These are phyloP conservation scores for Mobula birostris DNA, from an alignment of 2,113 vertebrate species.

Conservation along the genomic window DNA sequence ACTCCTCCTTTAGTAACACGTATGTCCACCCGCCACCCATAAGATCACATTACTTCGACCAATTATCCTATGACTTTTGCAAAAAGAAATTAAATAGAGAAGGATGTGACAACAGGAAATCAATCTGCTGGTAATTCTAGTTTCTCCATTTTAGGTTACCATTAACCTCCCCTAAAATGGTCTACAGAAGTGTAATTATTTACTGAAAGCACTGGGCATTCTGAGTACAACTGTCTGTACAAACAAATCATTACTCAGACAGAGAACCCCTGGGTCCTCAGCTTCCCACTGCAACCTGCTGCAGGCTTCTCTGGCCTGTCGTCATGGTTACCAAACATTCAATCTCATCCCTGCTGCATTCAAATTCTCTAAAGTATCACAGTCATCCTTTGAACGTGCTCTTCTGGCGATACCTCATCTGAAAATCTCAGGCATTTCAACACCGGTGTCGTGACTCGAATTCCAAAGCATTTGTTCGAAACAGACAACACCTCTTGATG, in stretches of 20 bases:
- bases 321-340: slow-evolving; percentile 25
- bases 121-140: neutral
- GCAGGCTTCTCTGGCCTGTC: neutral
- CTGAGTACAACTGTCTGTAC: neutral
- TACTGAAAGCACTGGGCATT: neutral
- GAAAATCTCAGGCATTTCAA: neutral
- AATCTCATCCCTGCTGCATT: slow-evolving; percentile 2
- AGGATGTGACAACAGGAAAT: neutral
- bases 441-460: neutral
- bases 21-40: too few relatives aligned
- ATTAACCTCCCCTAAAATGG: neutral
- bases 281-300: neutral
- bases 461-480: neutral
- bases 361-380: neutral
- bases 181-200: neutral
- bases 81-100: too few relatives aligned
- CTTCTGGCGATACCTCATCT: neutral
- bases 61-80: neutral
- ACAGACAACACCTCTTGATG: too few relatives aligned
- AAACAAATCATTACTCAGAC: slow-evolving; percentile 1
- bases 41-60: neutral
- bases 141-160: neutral
- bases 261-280: neutral
- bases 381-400: neutral
- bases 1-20: too few relatives aligned